Conservation (phyloP, 2,113 vertebrate genomes). For the Aptenodytes patagonicus region DNA sequence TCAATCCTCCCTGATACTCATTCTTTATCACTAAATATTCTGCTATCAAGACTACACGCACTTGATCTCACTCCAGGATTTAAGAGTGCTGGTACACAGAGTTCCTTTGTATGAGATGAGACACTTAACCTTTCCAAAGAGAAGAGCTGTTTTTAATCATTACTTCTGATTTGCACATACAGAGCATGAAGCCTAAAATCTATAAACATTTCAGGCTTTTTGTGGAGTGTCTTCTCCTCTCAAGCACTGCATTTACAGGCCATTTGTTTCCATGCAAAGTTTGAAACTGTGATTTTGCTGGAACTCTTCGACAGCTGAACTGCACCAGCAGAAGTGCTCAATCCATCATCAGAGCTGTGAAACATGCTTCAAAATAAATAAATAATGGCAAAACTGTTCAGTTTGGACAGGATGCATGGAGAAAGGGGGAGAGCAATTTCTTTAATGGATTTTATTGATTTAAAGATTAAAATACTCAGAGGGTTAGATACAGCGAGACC, state of each 20-base stretch:
- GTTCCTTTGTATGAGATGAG: constrained; percentile 54
- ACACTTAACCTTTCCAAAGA: constrained; percentile 61
- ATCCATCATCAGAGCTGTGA: constrained; percentile 15
- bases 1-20: not conserved
- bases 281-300: not conserved
- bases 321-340: not conserved
- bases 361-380: constrained; percentile 7
- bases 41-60: constrained; percentile 35
- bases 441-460: constrained; percentile 76
- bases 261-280: constrained; percentile 28
- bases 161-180: constrained; percentile 13
- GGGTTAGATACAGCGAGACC: constrained; percentile 25
- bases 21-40: constrained; percentile 53
- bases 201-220: not conserved
- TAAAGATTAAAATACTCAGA: constrained; percentile 56
- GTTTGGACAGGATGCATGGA: not conserved
- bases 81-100: constrained; percentile 37
- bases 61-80: constrained; percentile 62
- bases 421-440: constrained; percentile 55
- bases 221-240: not conserved
- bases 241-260: not conserved
- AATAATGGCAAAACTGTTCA: not conserved
- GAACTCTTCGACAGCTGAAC: not conserved
- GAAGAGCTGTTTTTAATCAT: constrained; percentile 47
- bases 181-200: not conserved